Evolutionary conservation across 37 sponge, comb jelly and placozoan genomes (phyloP).

Genomic region (Aphrocallistes beatrix): DNA sequence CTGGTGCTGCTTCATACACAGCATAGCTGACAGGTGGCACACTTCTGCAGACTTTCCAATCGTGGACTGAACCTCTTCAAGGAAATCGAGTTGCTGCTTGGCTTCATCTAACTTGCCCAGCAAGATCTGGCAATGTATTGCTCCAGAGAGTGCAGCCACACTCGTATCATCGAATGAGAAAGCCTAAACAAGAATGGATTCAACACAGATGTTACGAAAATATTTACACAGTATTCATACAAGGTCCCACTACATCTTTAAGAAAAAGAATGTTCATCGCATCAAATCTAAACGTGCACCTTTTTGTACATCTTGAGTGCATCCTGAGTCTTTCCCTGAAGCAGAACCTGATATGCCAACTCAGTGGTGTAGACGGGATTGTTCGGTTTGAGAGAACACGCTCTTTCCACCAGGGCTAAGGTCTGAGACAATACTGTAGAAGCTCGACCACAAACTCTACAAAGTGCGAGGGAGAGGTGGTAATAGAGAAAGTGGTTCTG

Average conservation of each 20-base stretch:
- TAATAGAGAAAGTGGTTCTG: constrained; percentile 71
- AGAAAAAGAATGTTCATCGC: too few relatives aligned
- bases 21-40: constrained; percentile 42
- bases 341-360: constrained; percentile 49
- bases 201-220: too few relatives aligned
- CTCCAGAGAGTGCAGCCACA: constrained; percentile 57
- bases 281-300: neutral
- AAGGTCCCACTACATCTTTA: too few relatives aligned
- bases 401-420: constrained; percentile 66
- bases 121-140: constrained; percentile 69
- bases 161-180: constrained; percentile 71
- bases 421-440: constrained; percentile 63
- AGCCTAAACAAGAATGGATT: too few relatives aligned
- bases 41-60: constrained; percentile 42
- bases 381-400: constrained; percentile 46
- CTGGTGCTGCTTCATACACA: constrained; percentile 29
- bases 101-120: constrained; percentile 60
- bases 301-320: constrained; percentile 59
- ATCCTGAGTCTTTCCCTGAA: constrained; percentile 49
- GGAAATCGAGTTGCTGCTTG: constrained; percentile 86
- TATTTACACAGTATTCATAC: too few relatives aligned
- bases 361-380: constrained; percentile 63
- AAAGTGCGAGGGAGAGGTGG: constrained; percentile 25
- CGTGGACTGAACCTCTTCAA: constrained; percentile 56
- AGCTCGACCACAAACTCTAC: constrained; percentile 53